A percentile compares a stretch with the other conserved stretches of the same genome.
Conservation (phyloP, 2,113 vertebrate species). For the Vombatus ursinus region DNA sequence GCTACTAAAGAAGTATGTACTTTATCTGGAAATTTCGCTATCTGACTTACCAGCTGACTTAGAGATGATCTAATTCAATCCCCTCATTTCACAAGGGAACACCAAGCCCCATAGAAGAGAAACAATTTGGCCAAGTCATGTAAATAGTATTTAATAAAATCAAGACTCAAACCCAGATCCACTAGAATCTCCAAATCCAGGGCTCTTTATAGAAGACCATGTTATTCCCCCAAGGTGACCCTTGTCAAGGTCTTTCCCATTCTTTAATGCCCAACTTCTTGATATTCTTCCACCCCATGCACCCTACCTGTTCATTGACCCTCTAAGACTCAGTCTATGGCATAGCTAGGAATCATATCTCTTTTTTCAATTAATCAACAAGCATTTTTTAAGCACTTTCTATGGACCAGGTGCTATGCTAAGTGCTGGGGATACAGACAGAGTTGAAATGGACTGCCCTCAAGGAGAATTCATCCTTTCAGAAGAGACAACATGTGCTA, state of each 20-base stretch:
- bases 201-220: neutral
- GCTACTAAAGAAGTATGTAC: neutral
- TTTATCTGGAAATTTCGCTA: neutral
- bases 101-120: neutral
- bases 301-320: conserved; percentile 53
- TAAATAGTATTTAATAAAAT: neutral
- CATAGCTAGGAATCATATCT: conserved; percentile 59
- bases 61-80: neutral
- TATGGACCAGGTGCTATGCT: neutral
- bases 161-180: neutral
- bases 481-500: neutral
- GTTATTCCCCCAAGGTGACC: neutral
- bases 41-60: neutral
- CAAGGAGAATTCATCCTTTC: neutral
- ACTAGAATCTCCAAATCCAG: neutral
- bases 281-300: conserved; percentile 51
- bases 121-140: neutral
- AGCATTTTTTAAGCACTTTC: neutral
- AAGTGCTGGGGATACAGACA: neutral
- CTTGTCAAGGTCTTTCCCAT: neutral
- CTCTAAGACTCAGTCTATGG: conserved; percentile 62
- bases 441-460: neutral
- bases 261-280: conserved; percentile 24
- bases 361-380: neutral
- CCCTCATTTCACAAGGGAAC: neutral